Evolutionary conservation across 1,140 invertebrate species (phyloP).

Genomic region (Dendrolimus kikuchii): DNA sequence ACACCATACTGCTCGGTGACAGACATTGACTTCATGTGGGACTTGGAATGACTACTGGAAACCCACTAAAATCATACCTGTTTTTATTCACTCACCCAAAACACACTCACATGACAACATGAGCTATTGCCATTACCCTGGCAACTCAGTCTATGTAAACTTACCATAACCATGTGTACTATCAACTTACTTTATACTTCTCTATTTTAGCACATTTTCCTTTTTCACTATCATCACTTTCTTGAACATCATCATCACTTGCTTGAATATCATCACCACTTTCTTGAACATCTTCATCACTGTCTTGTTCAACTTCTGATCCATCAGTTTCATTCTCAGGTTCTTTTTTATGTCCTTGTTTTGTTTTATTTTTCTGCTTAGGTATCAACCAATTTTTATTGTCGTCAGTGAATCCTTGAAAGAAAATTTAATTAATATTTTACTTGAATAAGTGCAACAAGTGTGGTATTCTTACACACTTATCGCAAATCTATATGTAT

Average conservation of each 20-base stretch:
- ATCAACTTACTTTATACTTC: slow-evolving; percentile 46
- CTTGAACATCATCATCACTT: slow-evolving; percentile 29
- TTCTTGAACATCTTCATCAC: slow-evolving; percentile 32
- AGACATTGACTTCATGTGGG: no score
- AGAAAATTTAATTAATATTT: slow-evolving; percentile 5
- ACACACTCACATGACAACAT: no score
- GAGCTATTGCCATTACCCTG: no score
- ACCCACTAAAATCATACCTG: no score
- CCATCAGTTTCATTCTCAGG: slow-evolving; percentile 26
- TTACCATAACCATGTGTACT: no score
- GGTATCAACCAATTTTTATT: slow-evolving; percentile 80
- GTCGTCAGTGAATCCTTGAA: slow-evolving; percentile 77
- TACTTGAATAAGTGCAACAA: no score
- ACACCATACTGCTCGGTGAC: no score
- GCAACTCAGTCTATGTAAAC: no score
- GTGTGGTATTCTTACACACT: no score
- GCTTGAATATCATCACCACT: slow-evolving; percentile 18
- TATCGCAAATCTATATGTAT: background rate
- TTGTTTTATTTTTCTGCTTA: slow-evolving; percentile 59
- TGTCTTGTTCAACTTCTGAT: slow-evolving; percentile 23
- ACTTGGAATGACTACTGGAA: no score
- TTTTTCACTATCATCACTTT: slow-evolving; percentile 18
- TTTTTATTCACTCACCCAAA: no score
- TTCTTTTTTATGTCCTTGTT: slow-evolving; percentile 28
- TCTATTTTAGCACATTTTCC: slow-evolving; percentile 27